Evolutionary conservation across 2,113 vertebrate genomes (phyloP), one percentile per base, ranked within the genome.

Genomic region (Psephotus haematonotus): DNA sequence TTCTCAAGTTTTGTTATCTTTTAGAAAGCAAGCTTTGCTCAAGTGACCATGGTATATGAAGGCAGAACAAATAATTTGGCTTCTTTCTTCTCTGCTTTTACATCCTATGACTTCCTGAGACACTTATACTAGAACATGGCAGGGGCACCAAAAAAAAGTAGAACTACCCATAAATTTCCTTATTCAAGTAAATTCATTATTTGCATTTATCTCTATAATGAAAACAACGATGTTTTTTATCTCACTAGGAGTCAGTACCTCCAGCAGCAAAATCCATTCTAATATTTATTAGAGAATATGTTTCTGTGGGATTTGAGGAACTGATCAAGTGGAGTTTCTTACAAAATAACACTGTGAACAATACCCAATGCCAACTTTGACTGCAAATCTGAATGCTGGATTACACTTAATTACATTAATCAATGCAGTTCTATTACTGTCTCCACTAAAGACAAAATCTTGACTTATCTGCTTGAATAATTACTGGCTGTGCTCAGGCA

Each of bases 331-430:
- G 37, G 25, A 74, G 9, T 15, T 75, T 71, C 52, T 69, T 79
- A 60, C 20, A 79, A 65, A 65, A 65, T n/a, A 53, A 70, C 68
- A 33, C 43, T 15, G 16, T 47, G 37, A 85, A 62, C 65, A 86
- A 60, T 50, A 68, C n/a, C 25, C 79, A 62, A 49, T 78, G 25
- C n/a, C 50, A 82, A 22, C 15, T 74, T 49, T 67, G 41, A 69
- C 33, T 67, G 55, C 46, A 79, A 91, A 50, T 37, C 44, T 93
- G 46, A 81, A 62, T 19, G 23, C n/a, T 90, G 53, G n/a, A 74
- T 97, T 94, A 65, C 15, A 63, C 28, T 76, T 95, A 87, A 87
- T 95, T 87, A 70, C 49, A 59, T 82, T 91, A 82, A 82, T 94
- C 41, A 82, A 6, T 80, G 71, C 53, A 9, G 53, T 80, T 94